Percentiles rank a stretch among this genome's conserved stretches.
These are phyloP conservation scores for Anarrhichthys ocellatus DNA, from an alignment of 2,113 vertebrate genomes.

Conservation along the genomic window DNA sequence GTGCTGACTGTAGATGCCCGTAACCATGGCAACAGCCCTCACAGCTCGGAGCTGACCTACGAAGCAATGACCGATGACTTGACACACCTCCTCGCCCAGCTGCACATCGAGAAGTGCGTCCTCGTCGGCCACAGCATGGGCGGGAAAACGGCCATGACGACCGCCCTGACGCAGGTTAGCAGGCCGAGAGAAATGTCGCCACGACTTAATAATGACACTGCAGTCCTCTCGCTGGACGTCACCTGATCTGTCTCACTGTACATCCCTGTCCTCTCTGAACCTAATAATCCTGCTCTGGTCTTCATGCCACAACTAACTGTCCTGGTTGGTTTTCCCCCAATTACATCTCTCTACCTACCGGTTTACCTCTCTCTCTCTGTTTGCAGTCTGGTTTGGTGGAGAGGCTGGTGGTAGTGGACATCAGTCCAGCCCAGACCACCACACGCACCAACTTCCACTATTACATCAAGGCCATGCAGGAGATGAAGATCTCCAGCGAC, in stretches of 20 bases:
- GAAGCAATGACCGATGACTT: slow-evolving; percentile 91
- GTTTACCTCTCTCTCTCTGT: background rate
- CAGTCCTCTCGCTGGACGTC: background rate
- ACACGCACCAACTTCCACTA: slow-evolving; percentile 77
- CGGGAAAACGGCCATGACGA: slow-evolving; percentile 94
- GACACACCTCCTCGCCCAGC: slow-evolving; percentile 85
- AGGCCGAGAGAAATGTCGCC: slow-evolving; percentile 11
- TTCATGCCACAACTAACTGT: background rate
- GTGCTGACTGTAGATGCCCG: slow-evolving; percentile 94
- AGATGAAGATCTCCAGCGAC: slow-evolving; percentile 83
- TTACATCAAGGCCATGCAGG: slow-evolving; percentile 90
- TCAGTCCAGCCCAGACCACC: slow-evolving; percentile 82
- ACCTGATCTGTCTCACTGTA: slow-evolving; percentile 11
- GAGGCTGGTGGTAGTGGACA: slow-evolving; percentile 90
- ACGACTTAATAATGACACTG: slow-evolving; percentile 19
- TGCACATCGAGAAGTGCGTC: slow-evolving; percentile 88
- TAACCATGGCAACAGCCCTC: slow-evolving; percentile 93
- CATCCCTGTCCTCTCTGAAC: background rate
- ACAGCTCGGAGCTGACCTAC: slow-evolving; percentile 88
- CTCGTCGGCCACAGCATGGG: slow-evolving; percentile 98
- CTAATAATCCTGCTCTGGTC: background rate
- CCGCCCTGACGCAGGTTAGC: slow-evolving; percentile 89
- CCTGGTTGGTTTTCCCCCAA: background rate
- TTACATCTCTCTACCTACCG: background rate
- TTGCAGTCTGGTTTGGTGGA: slow-evolving; percentile 91